A percentile compares a stretch with the other conserved stretches of the same genome.
phyloP scores from a whole-genome alignment of 2,888 invertebrate genomes.

The Dryobota labecula region DNA sequence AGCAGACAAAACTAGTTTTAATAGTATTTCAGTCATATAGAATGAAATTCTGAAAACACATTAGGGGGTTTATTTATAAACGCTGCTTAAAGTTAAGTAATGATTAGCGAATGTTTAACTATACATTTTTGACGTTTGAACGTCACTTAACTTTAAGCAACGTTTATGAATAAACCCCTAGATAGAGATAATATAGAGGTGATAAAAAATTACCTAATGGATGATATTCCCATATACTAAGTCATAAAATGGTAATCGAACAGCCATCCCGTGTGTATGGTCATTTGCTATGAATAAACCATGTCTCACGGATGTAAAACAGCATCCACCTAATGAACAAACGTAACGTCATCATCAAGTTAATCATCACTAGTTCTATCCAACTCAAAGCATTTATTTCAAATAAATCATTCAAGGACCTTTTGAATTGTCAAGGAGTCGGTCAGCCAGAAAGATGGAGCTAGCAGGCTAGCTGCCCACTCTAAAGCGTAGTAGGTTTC shows the following conservation, averaged over 20 bases:
- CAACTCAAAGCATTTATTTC: no score
- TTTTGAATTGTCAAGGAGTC: neutral
- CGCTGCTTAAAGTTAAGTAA: no score
- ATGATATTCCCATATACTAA: neutral
- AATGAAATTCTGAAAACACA: neutral
- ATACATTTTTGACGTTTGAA: no score
- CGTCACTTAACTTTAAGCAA: no score
- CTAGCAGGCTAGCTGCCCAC: neutral
- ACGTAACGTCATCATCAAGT: neutral
- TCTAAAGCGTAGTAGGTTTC: neutral
- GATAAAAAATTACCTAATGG: neutral
- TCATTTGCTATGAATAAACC: neutral
- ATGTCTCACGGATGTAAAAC: neutral
- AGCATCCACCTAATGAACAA: neutral
- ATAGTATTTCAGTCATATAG: conserved; percentile 21
- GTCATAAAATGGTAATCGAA: neutral
- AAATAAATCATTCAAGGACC: neutral
- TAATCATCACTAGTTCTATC: neutral
- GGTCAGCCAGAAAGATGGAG: neutral
- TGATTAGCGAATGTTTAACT: no score
- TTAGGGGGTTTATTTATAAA: no score
- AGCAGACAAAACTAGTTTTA: conserved; percentile 41
- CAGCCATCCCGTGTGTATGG: no score
- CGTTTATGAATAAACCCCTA: no score
- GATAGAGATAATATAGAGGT: neutral